Conservation (phyloP, 1,140 invertebrate species). For the Ceratosolen solmsi region DNA sequence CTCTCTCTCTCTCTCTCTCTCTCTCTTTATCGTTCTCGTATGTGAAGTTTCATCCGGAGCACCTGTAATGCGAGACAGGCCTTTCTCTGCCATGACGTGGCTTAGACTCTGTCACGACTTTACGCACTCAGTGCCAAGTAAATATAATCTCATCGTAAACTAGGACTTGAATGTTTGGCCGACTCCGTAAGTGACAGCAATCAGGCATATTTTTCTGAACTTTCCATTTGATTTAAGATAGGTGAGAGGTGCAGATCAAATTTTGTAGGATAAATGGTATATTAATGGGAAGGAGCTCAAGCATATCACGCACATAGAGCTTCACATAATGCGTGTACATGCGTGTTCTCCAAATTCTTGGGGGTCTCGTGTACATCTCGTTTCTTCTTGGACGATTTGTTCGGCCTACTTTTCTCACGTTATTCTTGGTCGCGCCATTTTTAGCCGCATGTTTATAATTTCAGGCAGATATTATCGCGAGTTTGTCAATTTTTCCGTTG, state of each 20-base stretch:
- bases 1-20: not conserved
- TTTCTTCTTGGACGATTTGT: not conserved
- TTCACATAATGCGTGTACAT: too few species aligned
- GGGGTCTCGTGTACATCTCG: not conserved
- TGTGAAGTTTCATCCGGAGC: conserved; percentile 32
- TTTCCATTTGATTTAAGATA: too few species aligned
- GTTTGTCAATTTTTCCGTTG: conserved; percentile 31
- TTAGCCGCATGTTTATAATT: conserved; percentile 34
- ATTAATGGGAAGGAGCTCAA: not conserved
- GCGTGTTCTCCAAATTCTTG: not conserved
- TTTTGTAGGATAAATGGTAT: not conserved
- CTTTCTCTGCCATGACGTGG: conserved; percentile 49
- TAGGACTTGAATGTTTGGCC: not conserved
- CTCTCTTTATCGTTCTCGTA: not conserved
- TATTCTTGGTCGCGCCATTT: not conserved
- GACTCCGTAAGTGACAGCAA: conserved; percentile 33
- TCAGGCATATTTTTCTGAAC: not conserved
- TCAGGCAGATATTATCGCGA: not conserved
- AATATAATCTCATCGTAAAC: conserved; percentile 40
- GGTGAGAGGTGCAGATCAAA: not conserved
- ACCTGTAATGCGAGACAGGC: conserved; percentile 52
- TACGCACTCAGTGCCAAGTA: conserved; percentile 1
- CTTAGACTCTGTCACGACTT: conserved; percentile 15
- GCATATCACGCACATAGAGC: not conserved
- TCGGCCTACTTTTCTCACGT: conserved; percentile 23